Conservation (phyloP, 2,797 vertebrate genomes). For the Cryptoblepharus egeriae region DNA sequence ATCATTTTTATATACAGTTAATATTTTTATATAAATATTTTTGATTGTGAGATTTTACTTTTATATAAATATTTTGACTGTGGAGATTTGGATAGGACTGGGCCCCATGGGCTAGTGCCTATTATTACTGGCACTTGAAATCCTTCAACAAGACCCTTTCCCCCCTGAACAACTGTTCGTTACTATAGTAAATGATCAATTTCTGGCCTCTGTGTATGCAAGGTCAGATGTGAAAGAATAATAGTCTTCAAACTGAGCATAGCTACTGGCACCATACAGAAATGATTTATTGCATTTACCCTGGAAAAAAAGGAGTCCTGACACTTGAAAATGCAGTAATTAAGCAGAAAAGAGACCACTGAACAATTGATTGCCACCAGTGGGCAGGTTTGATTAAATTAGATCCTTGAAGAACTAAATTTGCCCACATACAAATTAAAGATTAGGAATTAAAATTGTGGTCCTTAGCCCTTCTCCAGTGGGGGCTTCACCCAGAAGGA, state of each 20-base stretch:
- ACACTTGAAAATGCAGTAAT: constrained; percentile 82
- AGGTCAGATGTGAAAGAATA: constrained; percentile 76
- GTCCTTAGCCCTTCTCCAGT: constrained; percentile 62
- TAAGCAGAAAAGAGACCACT: constrained; percentile 73
- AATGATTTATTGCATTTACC: constrained; percentile 80
- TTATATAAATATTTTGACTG: no score
- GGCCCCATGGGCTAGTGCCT: no score
- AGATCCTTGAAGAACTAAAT: constrained; percentile 74
- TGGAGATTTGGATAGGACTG: no score
- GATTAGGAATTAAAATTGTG: constrained; percentile 80
- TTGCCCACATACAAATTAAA: constrained; percentile 72
- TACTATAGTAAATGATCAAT: constrained; percentile 67
- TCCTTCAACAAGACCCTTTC: constrained; percentile 36
- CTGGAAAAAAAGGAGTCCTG: constrained; percentile 69
- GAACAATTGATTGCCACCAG: constrained; percentile 80
- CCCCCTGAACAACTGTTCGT: constrained; percentile 54
- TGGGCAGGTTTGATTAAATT: constrained; percentile 79
- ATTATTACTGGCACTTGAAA: constrained; percentile 26
- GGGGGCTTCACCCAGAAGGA: constrained; percentile 60
- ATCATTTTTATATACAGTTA: no score
- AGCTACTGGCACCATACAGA: constrained; percentile 46
- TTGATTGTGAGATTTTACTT: no score
- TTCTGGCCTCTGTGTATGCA: constrained; percentile 63
- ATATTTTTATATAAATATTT: no score
- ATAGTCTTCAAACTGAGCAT: constrained; percentile 55